Evolutionary conservation across 2,797 vertebrate genomes (phyloP).

Genomic region (Coracias cyanogaster): DNA sequence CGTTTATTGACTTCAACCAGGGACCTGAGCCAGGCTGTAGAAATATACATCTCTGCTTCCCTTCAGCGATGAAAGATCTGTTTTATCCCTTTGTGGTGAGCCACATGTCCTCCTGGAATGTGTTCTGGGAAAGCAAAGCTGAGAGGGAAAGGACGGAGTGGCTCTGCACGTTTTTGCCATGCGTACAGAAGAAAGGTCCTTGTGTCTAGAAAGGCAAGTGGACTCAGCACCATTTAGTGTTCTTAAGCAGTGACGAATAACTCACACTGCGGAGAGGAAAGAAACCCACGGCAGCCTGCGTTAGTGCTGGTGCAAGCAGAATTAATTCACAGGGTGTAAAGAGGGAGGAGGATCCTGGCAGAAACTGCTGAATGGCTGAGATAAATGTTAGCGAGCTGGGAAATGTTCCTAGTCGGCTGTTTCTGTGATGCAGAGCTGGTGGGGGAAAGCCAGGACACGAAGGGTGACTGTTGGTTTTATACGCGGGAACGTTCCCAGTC

Average conservation of each 20-base stretch:
- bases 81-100: slow-evolving; percentile 39
- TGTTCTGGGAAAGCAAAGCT: neutral
- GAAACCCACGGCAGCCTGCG: neutral
- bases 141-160: neutral
- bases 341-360: slow-evolving; percentile 44
- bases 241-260: neutral
- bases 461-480: neutral
- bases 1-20: neutral
- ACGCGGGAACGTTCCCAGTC: fast-evolving
- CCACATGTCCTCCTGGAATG: slow-evolving; percentile 5
- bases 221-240: neutral
- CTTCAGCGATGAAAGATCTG: neutral
- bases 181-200: neutral
- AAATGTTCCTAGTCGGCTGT: slow-evolving; percentile 33
- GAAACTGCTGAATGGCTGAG: slow-evolving; percentile 62
- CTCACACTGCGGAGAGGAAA: neutral
- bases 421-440: slow-evolving; percentile 21
- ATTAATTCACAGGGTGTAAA: slow-evolving; percentile 61
- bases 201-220: neutral
- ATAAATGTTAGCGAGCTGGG: neutral
- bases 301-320: slow-evolving; percentile 62
- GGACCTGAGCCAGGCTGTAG: slow-evolving; percentile 2
- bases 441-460: neutral
- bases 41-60: neutral
- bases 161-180: neutral